These are phyloP conservation scores for Apostichopus californicus DNA, from an alignment of 35 echinoderm and acorn worm genomes.

Conservation along the genomic window DNA sequence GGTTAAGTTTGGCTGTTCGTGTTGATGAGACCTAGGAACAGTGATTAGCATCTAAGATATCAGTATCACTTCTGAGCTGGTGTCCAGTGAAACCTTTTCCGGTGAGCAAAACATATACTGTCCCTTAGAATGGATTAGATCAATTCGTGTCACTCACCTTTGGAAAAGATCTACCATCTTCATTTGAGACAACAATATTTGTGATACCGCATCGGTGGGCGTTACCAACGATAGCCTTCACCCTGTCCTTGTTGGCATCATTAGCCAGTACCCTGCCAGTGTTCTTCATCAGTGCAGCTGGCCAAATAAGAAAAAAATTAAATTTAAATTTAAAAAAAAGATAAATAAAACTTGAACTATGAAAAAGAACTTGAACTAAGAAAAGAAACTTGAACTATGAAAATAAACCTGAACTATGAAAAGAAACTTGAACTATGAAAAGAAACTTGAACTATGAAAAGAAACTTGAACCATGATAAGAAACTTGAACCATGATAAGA, in stretches of 20 bases:
- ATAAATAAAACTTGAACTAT: background rate
- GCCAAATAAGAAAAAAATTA: background rate
- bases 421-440: too few species aligned
- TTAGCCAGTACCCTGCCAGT: constrained; percentile 91
- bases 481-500: too few species aligned
- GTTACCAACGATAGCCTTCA: constrained; percentile 89
- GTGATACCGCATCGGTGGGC: constrained; percentile 91
- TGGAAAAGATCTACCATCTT: constrained; percentile 96
- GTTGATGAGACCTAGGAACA: too few species aligned
- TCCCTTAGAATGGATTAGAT: too few species aligned
- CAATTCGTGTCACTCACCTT: constrained; percentile 59
- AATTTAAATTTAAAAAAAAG: background rate
- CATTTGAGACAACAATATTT: constrained; percentile 87
- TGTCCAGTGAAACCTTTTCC: too few species aligned
- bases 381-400: background rate
- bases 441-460: too few species aligned
- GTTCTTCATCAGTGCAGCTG: constrained; percentile 97
- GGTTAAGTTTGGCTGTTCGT: too few species aligned
- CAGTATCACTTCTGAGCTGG: too few species aligned
- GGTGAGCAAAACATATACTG: too few species aligned
- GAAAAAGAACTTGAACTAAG: background rate
- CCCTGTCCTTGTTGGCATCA: constrained; percentile 92
- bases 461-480: too few species aligned
- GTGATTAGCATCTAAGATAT: too few species aligned
- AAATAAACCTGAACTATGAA: background rate